These are phyloP conservation scores for Chamaea fasciata DNA, from an alignment of 2,113 vertebrate genomes.

Conservation along the genomic window DNA sequence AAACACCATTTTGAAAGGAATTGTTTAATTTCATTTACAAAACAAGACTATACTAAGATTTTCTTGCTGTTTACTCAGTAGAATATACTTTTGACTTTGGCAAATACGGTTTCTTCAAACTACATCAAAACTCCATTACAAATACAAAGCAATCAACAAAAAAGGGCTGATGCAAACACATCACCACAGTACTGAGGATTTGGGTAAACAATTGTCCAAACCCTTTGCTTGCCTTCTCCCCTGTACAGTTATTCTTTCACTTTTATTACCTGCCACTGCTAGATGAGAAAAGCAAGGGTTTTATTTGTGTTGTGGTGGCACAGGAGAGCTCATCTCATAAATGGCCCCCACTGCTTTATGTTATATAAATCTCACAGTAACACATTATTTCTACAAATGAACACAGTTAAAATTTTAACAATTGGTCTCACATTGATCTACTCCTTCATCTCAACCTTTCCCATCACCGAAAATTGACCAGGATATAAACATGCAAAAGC, in stretches of 20 bases:
- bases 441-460: conserved; percentile 33
- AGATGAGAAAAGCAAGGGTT: background rate
- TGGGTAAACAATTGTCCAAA: background rate
- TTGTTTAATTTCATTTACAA: background rate
- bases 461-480: conserved; percentile 21
- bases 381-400: background rate
- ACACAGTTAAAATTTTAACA: conserved; percentile 8
- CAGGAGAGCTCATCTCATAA: background rate
- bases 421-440: conserved; percentile 27
- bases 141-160: background rate
- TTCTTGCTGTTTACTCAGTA: background rate
- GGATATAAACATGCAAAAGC: conserved; percentile 27
- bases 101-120: background rate
- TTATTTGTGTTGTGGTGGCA: background rate
- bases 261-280: background rate
- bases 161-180: background rate
- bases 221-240: background rate
- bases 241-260: background rate
- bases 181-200: background rate
- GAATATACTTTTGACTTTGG: background rate
- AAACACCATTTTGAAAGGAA: background rate
- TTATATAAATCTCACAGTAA: background rate
- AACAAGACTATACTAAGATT: background rate
- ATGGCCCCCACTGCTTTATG: background rate
- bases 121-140: background rate